These are phyloP conservation scores for Heteropelma amictum DNA, from an alignment of 2,888 invertebrate species.

Conservation along the genomic window DNA sequence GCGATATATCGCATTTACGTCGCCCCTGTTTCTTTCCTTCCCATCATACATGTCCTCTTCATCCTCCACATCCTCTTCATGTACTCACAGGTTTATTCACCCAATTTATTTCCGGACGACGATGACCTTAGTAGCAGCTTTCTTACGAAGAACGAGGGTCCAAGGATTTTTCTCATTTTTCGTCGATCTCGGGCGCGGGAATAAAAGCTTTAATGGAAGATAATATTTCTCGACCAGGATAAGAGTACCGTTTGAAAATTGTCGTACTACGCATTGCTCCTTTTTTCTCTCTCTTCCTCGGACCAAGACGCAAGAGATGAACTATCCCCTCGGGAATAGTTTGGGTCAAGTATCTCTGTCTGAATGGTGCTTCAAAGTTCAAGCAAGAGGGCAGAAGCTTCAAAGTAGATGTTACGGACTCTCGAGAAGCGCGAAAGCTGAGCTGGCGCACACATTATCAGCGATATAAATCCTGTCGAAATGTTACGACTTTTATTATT, in stretches of 20 bases:
- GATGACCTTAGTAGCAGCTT: no score
- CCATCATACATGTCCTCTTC: no score
- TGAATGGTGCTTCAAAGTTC: conserved; percentile 38
- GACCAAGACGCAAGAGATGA: not conserved
- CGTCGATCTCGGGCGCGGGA: no score
- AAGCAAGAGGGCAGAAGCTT: conserved; percentile 25
- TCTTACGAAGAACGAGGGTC: no score
- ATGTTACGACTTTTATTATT: not conserved
- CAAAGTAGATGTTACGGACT: not conserved
- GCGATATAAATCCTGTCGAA: conserved; percentile 14
- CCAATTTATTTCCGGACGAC: no score
- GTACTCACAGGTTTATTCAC: no score
- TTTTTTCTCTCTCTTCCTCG: not conserved
- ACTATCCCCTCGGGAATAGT: conserved; percentile 18
- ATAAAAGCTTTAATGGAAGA: no score
- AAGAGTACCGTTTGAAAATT: no score
- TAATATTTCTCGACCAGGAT: no score
- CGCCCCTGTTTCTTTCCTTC: no score
- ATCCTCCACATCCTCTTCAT: no score
- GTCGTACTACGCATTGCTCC: not conserved
- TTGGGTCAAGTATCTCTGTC: conserved; percentile 41
- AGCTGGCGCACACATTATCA: conserved; percentile 6
- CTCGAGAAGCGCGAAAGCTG: conserved; percentile 9
- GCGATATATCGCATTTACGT: conserved; percentile 6
- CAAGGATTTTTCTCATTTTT: no score